A percentile compares a stretch with the other conserved stretches of the same genome.
These are phyloP conservation scores for Ptilorrhoa leucosticta DNA, from an alignment of 2,113 vertebrate genomes.

Conservation along the genomic window DNA sequence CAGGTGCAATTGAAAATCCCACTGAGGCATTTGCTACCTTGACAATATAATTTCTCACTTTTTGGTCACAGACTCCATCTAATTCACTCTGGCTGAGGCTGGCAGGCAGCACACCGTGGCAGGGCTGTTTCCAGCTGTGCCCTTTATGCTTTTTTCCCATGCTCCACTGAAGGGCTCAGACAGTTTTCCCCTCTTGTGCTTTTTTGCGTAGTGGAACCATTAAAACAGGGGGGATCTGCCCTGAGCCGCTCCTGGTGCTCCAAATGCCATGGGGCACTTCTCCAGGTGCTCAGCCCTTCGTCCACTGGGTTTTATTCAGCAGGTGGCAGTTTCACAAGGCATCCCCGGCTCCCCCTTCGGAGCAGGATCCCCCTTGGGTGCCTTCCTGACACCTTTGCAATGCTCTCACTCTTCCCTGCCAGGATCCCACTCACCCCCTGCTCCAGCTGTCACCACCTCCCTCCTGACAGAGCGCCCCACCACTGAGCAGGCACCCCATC, in stretches of 20 bases:
- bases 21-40: constrained; percentile 24
- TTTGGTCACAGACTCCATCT: constrained; percentile 6
- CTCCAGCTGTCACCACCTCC: neutral
- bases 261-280: neutral
- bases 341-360: neutral
- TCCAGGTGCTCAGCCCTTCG: neutral
- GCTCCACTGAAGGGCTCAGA: neutral
- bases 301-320: neutral
- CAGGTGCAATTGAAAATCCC: constrained; percentile 33
- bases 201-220: neutral
- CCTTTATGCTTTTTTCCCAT: neutral
- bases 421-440: too few relatives aligned
- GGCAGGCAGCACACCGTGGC: neutral
- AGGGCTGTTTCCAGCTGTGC: neutral
- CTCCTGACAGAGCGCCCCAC: neutral
- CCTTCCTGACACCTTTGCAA: accelerated
- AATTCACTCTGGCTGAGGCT: neutral
- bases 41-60: constrained; percentile 43
- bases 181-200: neutral
- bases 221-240: neutral
- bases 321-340: neutral
- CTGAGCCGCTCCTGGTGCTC: neutral
- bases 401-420: neutral
- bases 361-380: neutral
- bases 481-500: neutral